Conservation (phyloP, 1,140 invertebrate genomes). For the Drosophila asahinai region DNA sequence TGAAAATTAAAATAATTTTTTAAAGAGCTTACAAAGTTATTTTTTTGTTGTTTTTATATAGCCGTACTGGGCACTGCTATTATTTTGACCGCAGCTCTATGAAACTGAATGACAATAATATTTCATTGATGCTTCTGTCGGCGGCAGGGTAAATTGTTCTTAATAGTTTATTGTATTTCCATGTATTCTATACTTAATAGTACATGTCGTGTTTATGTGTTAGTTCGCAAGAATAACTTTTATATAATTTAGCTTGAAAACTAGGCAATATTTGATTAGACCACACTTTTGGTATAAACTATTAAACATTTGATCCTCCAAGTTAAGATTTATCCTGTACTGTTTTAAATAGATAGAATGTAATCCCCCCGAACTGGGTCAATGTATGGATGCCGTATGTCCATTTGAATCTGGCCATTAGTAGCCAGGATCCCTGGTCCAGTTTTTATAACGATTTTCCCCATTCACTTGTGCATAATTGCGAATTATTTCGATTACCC, state of each 20-base stretch:
- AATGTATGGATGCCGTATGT: constrained; percentile 10
- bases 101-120: constrained; percentile 3
- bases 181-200: not conserved
- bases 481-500: constrained; percentile 11
- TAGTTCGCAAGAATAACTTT: no score
- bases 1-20: no score
- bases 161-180: not conserved
- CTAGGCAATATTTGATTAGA: no score
- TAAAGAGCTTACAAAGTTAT: no score
- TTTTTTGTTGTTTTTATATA: no score
- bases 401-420: constrained; percentile 4
- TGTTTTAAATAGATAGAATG: not conserved
- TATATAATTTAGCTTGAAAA: no score
- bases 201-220: no score
- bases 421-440: constrained; percentile 1
- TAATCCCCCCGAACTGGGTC: constrained; percentile 26
- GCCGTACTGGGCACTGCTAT: no score
- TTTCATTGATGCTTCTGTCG: constrained; percentile 10
- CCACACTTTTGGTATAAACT: not conserved
- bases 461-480: constrained; percentile 37
- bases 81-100: no score
- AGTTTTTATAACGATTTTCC: constrained; percentile 21
- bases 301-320: not conserved
- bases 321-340: not conserved
- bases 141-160: constrained; percentile 4